Percentiles rank a stretch among this genome's conserved stretches.
phyloP scores from a whole-genome alignment of 2,888 invertebrate species.

The Dendrolimus houi region DNA sequence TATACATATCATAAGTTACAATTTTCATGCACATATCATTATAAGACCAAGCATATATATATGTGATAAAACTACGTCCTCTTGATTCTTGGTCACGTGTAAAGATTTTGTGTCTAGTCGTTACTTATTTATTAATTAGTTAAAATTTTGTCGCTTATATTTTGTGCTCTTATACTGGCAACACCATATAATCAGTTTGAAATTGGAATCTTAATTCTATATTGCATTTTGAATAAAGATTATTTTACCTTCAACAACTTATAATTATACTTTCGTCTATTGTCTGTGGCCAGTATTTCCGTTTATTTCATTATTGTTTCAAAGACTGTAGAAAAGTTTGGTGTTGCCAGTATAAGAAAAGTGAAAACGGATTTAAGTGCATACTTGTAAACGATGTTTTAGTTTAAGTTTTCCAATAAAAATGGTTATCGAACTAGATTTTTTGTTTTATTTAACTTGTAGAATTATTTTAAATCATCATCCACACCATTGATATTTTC shows the following conservation, averaged over 20 bases:
- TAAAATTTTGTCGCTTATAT: constrained; percentile 1
- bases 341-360: not conserved
- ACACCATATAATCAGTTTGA: not conserved
- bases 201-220: too few relatives aligned
- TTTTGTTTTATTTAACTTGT: constrained; percentile 2
- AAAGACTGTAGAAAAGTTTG: too few relatives aligned
- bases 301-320: too few relatives aligned
- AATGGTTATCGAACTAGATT: constrained; percentile 6
- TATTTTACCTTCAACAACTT: too few relatives aligned
- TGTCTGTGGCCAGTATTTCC: too few relatives aligned
- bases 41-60: not conserved
- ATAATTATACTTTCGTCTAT: too few relatives aligned
- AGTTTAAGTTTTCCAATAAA: constrained; percentile 7
- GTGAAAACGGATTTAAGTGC: not conserved
- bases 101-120: constrained; percentile 7
- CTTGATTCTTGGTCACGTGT: constrained; percentile 5
- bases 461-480: not conserved
- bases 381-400: constrained; percentile 8
- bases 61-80: constrained; percentile 5
- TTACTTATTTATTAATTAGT: constrained; percentile 7
- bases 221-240: too few relatives aligned
- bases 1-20: not conserved
- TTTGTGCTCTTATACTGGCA: not conserved
- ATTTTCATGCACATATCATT: not conserved
- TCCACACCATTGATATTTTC: too few relatives aligned